Conservation (phyloP, 35 echinoderm and acorn worm species). For the Lytechinus variegatus region DNA sequence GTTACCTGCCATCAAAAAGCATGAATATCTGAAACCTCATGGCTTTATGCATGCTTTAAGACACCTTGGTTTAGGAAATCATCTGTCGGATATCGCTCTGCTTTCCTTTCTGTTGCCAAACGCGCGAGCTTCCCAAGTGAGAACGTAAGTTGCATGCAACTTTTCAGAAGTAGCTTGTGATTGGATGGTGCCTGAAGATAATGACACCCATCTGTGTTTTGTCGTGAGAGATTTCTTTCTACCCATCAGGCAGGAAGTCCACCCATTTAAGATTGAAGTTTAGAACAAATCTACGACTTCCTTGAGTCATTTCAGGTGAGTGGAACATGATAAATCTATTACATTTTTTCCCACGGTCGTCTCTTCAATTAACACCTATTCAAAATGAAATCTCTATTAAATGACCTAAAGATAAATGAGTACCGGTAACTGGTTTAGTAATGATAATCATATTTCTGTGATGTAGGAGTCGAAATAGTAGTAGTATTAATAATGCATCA, state of each 20-base stretch:
- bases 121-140: background rate
- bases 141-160: background rate
- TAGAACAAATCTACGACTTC: conserved; percentile 39
- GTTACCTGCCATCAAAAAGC: background rate
- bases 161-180: background rate
- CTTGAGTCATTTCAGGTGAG: conserved; percentile 28
- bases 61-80: background rate
- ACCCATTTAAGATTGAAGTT: conserved; percentile 47
- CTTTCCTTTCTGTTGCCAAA: background rate
- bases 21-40: background rate
- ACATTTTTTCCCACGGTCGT: conserved; percentile 26
- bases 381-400: background rate
- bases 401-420: background rate
- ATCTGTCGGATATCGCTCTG: background rate
- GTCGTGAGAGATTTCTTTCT: conserved; percentile 26
- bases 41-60: background rate
- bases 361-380: background rate
- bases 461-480: no score
- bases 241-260: conserved; percentile 15
- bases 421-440: no score
- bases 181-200: background rate
- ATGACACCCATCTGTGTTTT: conserved; percentile 32
- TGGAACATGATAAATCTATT: conserved; percentile 32
- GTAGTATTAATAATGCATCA: no score
- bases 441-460: no score